phyloP scores from a whole-genome alignment of 2,797 vertebrate species.

The Nothura maculosa region DNA sequence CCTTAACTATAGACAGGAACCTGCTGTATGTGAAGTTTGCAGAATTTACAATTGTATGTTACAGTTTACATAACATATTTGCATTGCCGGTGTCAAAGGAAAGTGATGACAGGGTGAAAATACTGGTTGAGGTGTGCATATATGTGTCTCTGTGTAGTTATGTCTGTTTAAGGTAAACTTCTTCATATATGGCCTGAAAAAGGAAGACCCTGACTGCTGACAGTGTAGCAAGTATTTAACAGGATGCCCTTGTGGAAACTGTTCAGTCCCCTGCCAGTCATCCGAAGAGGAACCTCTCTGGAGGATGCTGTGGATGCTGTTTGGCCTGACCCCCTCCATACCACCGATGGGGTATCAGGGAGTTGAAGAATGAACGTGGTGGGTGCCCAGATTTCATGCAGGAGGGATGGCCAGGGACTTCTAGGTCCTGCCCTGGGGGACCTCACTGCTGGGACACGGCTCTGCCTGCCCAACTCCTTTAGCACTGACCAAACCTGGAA shows the following conservation, averaged over 20 bases:
- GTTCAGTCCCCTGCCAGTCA: background rate
- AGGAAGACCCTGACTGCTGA: background rate
- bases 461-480: background rate
- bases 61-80: background rate
- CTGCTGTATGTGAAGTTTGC: background rate
- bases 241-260: background rate
- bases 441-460: background rate
- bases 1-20: background rate
- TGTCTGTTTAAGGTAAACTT: background rate
- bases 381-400: background rate
- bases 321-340: background rate
- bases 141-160: rapidly evolving
- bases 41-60: background rate
- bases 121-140: background rate
- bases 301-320: background rate
- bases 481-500: background rate
- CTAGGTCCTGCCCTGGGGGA: background rate
- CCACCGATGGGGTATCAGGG: too few species aligned
- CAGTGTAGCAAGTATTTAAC: background rate
- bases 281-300: rapidly evolving
- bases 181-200: background rate
- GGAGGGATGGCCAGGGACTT: background rate
- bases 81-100: background rate
- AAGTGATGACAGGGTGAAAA: background rate
- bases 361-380: background rate